These are phyloP conservation scores for Ferrisia virgata DNA, from an alignment of 2,888 invertebrate genomes.

Conservation along the genomic window DNA sequence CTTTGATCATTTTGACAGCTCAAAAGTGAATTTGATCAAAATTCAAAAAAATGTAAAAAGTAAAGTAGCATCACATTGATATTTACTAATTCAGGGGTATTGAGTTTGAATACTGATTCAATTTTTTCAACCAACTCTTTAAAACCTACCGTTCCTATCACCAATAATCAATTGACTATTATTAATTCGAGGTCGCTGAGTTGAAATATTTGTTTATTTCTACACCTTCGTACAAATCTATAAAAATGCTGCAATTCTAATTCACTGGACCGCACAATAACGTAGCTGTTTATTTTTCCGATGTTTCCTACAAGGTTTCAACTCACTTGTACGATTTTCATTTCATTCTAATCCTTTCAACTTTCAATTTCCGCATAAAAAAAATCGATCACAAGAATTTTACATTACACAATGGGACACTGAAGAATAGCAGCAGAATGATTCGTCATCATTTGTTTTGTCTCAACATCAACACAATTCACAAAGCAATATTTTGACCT, in stretches of 20 bases:
- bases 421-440: background rate
- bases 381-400: background rate
- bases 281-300: background rate
- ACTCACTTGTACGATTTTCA: background rate
- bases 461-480: background rate
- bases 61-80: no score
- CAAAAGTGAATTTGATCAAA: no score
- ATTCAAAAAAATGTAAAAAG: no score
- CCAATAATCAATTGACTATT: no score
- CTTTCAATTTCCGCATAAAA: background rate
- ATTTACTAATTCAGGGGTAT: no score
- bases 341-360: background rate
- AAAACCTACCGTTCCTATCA: no score
- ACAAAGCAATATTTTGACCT: background rate
- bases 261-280: background rate
- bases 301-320: background rate
- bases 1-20: no score
- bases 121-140: no score
- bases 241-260: background rate
- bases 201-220: no score
- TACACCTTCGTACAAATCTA: background rate
- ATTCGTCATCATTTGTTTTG: background rate
- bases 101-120: no score
- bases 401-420: background rate
- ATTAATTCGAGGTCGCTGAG: no score